These are phyloP conservation scores for Percopsis omiscomaycus DNA, from an alignment of 2,797 vertebrate species.

Conservation along the genomic window DNA sequence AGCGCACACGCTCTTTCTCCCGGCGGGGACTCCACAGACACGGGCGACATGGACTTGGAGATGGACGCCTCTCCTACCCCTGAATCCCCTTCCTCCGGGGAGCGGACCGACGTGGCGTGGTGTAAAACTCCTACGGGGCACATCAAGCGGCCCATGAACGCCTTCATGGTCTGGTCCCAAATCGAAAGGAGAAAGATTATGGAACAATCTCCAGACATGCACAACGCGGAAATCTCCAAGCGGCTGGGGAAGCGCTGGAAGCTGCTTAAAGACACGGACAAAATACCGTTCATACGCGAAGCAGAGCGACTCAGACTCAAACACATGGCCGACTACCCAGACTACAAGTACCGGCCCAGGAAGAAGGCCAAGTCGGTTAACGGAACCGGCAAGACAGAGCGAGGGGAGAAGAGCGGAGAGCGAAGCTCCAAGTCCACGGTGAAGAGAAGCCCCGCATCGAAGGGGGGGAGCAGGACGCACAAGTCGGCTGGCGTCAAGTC, in stretches of 20 bases:
- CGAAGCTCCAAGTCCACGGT: slow-evolving; percentile 66
- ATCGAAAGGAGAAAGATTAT: slow-evolving; percentile 97
- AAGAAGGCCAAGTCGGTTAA: slow-evolving; percentile 94
- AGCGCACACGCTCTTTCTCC: slow-evolving; percentile 87
- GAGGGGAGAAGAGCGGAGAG: slow-evolving; percentile 78
- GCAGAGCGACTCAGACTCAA: slow-evolving; percentile 97
- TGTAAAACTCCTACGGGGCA: slow-evolving; percentile 97
- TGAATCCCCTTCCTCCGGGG: slow-evolving; percentile 87
- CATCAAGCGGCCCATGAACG: slow-evolving; percentile 92
- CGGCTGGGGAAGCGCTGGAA: slow-evolving; percentile 97
- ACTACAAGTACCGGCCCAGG: slow-evolving; percentile 98
- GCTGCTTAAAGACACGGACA: slow-evolving; percentile 95
- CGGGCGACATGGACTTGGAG: slow-evolving; percentile 91
- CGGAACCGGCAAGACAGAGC: slow-evolving; percentile 69
- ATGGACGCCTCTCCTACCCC: slow-evolving; percentile 92
- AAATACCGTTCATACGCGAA: slow-evolving; percentile 98
- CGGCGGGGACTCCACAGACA: slow-evolving; percentile 89
- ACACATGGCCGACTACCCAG: slow-evolving; percentile 99
- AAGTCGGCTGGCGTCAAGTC: slow-evolving; percentile 75
- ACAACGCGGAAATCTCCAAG: slow-evolving; percentile 99
- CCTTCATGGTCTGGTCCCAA: slow-evolving; percentile 93
- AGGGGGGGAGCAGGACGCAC: slow-evolving; percentile 78
- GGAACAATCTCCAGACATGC: slow-evolving; percentile 98
- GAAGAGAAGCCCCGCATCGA: slow-evolving; percentile 77
- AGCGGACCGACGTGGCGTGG: slow-evolving; percentile 91